Percentiles rank a stretch among this genome's conserved stretches.
phyloP scores from a whole-genome alignment of 2,888 invertebrate genomes.

The Troides aeacus region DNA sequence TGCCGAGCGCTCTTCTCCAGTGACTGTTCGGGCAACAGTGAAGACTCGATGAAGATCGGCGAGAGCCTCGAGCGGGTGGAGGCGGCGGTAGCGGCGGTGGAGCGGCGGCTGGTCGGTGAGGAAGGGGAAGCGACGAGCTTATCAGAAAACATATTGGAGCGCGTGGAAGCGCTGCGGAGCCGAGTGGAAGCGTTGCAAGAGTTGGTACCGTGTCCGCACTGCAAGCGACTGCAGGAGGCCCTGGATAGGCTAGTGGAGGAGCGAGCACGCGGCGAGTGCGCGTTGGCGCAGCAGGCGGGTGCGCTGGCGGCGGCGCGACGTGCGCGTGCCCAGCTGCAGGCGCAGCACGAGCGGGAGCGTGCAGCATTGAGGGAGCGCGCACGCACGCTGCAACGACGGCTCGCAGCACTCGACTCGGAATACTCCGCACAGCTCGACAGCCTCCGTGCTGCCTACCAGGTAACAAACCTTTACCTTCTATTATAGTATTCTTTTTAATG shows the following conservation, averaged over 20 bases:
- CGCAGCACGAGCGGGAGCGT: slow-evolving; percentile 79
- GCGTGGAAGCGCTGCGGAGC: slow-evolving; percentile 69
- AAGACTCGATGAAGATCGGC: slow-evolving; percentile 78
- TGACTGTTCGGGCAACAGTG: slow-evolving; percentile 79
- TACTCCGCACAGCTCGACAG: slow-evolving; percentile 91
- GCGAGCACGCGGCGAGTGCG: slow-evolving; percentile 63
- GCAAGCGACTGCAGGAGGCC: slow-evolving; percentile 77
- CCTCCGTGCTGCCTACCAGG: slow-evolving; percentile 86
- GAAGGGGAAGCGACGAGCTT: slow-evolving; percentile 14
- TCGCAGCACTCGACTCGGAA: slow-evolving; percentile 89
- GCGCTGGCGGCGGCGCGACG: slow-evolving; percentile 71
- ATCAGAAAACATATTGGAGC: slow-evolving; percentile 46
- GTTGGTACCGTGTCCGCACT: slow-evolving; percentile 75
- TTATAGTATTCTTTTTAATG: no score
- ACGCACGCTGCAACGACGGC: slow-evolving; percentile 84
- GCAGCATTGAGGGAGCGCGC: slow-evolving; percentile 84
- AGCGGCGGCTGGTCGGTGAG: slow-evolving; percentile 54
- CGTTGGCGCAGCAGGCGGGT: slow-evolving; percentile 66
- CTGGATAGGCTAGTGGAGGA: slow-evolving; percentile 69
- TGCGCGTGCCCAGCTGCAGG: slow-evolving; percentile 66
- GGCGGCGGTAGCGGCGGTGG: slow-evolving; percentile 67
- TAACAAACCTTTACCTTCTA: slow-evolving; percentile 29
- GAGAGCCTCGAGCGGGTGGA: slow-evolving; percentile 76
- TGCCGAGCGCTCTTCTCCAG: slow-evolving; percentile 81
- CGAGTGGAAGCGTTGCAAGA: slow-evolving; percentile 74